Evolutionary conservation across 2,797 vertebrate genomes (phyloP).

Genomic region (Danio albolineatus): DNA sequence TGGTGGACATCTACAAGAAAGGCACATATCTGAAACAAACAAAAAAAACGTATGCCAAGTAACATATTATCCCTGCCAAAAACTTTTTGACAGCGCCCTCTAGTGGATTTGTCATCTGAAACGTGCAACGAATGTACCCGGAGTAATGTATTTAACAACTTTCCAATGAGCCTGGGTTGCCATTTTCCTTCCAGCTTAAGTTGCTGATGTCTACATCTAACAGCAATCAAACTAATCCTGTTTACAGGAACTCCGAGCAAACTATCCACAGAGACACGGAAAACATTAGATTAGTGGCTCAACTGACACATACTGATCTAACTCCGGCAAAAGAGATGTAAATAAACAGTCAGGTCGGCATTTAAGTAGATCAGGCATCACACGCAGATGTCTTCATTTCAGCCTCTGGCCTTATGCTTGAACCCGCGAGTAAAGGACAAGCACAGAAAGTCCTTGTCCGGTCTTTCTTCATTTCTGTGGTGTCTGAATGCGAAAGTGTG

Average conservation of each 20-base stretch:
- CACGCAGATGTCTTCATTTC: slow-evolving; percentile 49
- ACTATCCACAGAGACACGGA: slow-evolving; percentile 60
- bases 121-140: too few relatives aligned
- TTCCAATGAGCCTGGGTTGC: background rate
- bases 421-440: slow-evolving; percentile 15
- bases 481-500: slow-evolving; percentile 59
- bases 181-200: background rate
- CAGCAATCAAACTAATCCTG: slow-evolving; percentile 68
- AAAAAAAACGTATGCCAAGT: too few relatives aligned
- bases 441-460: slow-evolving; percentile 53
- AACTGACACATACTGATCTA: slow-evolving; percentile 58
- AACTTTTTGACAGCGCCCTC: too few relatives aligned
- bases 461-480: slow-evolving; percentile 18
- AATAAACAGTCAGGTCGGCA: slow-evolving; percentile 64
- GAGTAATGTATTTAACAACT: too few relatives aligned
- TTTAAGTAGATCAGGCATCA: slow-evolving; percentile 64
- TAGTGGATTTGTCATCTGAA: too few relatives aligned
- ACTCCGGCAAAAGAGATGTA: slow-evolving; percentile 28
- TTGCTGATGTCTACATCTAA: background rate
- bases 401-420: background rate
- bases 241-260: slow-evolving; percentile 66
- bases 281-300: slow-evolving; percentile 69
- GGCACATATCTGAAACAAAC: too few relatives aligned
- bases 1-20: too few relatives aligned
- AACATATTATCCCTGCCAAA: too few relatives aligned